Evolutionary conservation across 1,140 invertebrate genomes (phyloP), one percentile per base, ranked within the genome.

Genomic region (Euura saliciscinereae): DNA sequence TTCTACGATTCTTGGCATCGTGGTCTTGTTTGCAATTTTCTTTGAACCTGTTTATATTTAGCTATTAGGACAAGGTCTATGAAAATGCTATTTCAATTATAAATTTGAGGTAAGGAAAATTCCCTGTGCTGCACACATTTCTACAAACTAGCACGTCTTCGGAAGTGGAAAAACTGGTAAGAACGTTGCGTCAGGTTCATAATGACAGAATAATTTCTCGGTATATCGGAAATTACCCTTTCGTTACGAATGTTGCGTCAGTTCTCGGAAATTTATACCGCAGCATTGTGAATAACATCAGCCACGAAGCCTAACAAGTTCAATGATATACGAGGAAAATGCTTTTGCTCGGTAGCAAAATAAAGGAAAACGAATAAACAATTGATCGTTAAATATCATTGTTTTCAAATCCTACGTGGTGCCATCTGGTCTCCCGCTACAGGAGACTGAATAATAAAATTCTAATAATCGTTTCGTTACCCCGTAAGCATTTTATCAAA

Each of bases 401-500:
- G 66, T 11, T 7, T 67, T 67, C 42, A 10, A 8, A 10, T 28
- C 28, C 3, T 28, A 3, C 28, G 11, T 67, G 10, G 28, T 67
- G 66, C 66, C 66, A 67, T 67, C 66, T 67, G 43, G 66, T 42
- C 66, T 67, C 66, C 43, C 8, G 43, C 4, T 10, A 67, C 4
- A 28, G 6, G 28, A 67, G 66, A 67, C 43, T 28, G 10, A 28
- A 67, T 42, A 44, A 6, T 10, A 67, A 67, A 28, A 44, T 8
- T 44, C 7, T 3, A 67, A 42, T 5, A 42, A 67, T 8, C 8
- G 43, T 67, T 42, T 67, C 13, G 28, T 67, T 67, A 44, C 13
- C 10, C 13, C 10, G 43, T 42, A 8, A 7, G 42, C 13, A 59
- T n/a, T 67, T 67, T 67, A 42, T 5, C 7, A 67, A 67, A 67